Evolutionary conservation across 1,140 invertebrate species (phyloP).

Genomic region (Alviniconcha marisindica): DNA sequence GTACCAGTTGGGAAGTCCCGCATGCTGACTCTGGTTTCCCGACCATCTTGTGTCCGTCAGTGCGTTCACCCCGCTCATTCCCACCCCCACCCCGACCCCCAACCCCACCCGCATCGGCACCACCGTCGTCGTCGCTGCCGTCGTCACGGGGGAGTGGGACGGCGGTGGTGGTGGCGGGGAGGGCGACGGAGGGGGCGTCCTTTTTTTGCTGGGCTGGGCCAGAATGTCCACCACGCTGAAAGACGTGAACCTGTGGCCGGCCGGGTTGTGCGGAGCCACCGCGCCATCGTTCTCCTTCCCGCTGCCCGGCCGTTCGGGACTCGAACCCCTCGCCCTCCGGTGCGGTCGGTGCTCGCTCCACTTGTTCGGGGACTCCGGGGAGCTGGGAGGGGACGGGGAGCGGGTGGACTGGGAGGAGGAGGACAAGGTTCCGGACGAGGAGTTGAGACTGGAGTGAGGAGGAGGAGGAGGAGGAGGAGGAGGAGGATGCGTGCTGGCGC

Average conservation of each 20-base stretch:
- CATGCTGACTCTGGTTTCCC: slow-evolving; percentile 15
- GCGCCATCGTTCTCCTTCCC: neutral
- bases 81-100: neutral
- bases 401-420: neutral
- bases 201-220: slow-evolving; percentile 5
- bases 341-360: neutral
- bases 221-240: slow-evolving; percentile 28
- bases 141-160: neutral
- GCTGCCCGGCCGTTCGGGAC: slow-evolving; percentile 19
- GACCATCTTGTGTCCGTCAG: slow-evolving; percentile 24
- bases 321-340: neutral
- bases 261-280: neutral
- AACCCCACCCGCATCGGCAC: slow-evolving; percentile 19
- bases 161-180: neutral
- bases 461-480: neutral
- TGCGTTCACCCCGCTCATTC: neutral
- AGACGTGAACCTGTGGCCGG: neutral
- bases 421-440: neutral
- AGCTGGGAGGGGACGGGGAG: neutral
- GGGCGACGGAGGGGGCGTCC: neutral
- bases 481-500: neutral
- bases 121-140: slow-evolving; percentile 12
- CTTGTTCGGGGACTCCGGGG: neutral
- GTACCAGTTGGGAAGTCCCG: slow-evolving; percentile 21
- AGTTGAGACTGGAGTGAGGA: neutral